Percentiles rank a stretch among this genome's conserved stretches.
Evolutionary conservation across 2,797 vertebrate genomes (phyloP).

Genomic region (Acrossocheilus fasciatus): DNA sequence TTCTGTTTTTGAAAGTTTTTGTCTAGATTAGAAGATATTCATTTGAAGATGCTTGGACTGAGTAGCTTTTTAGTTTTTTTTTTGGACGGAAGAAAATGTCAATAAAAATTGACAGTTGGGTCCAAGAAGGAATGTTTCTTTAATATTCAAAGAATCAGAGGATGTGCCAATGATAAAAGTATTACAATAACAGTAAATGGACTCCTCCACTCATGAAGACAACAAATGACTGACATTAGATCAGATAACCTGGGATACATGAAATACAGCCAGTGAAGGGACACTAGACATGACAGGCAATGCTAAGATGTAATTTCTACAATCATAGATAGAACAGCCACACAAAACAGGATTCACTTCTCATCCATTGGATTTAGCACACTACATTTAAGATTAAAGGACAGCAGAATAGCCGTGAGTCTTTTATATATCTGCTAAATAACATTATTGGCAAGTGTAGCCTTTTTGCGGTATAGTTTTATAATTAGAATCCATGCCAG

Average conservation of each 20-base stretch:
- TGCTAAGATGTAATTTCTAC: conserved; percentile 7
- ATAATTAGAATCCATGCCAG: conserved; percentile 20
- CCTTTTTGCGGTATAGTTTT: conserved; percentile 1
- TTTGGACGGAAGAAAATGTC: background rate
- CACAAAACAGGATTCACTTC: conserved; percentile 8
- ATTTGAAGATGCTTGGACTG: background rate
- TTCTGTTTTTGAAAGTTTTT: background rate
- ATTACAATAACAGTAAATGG: background rate
- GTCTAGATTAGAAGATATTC: background rate
- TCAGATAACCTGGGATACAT: conserved; percentile 34
- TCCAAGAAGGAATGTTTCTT: background rate
- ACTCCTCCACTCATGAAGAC: conserved; percentile 5
- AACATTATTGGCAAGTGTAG: conserved; percentile 4
- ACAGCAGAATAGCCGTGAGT: background rate
- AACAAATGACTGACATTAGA: conserved; percentile 46
- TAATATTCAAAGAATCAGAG: conserved; percentile 2
- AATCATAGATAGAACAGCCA: background rate
- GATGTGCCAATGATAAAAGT: background rate
- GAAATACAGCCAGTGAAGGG: conserved; percentile 37
- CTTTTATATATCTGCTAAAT: conserved; percentile 22
- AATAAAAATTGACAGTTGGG: background rate
- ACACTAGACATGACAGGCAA: conserved; percentile 25
- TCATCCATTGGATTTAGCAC: background rate
- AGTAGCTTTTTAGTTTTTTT: background rate
- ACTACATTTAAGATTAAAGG: conserved; percentile 5